Evolutionary conservation across 2,113 vertebrate species (phyloP).

Genomic region (Podarcis raffonei): DNA sequence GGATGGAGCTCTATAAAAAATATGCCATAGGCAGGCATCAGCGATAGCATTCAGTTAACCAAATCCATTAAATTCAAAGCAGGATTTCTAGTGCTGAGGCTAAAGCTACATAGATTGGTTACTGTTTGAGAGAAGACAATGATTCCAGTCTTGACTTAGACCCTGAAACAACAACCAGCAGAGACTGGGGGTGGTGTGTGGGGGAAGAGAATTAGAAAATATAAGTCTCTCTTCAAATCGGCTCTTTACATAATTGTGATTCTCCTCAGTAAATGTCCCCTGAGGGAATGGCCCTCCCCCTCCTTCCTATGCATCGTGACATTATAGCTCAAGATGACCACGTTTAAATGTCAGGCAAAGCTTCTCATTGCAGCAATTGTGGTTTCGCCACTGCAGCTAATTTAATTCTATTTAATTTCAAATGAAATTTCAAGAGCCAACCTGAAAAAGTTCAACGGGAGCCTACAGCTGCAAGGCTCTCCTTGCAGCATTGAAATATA

Average conservation of each 20-base stretch:
- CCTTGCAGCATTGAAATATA: slow-evolving; percentile 30
- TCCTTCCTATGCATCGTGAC: slow-evolving; percentile 47
- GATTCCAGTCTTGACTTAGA: neutral
- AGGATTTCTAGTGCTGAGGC: neutral
- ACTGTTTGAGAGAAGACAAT: too few species aligned
- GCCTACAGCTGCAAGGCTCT: neutral
- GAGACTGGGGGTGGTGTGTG: neutral
- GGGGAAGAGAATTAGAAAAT: neutral
- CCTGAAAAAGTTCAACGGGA: slow-evolving; percentile 36
- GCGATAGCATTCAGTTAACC: neutral
- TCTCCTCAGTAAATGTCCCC: neutral
- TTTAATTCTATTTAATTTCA: slow-evolving; percentile 77
- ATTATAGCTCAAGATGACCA: slow-evolving; percentile 46
- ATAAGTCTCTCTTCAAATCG: slow-evolving; percentile 35
- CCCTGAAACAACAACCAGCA: neutral
- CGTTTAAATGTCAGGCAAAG: slow-evolving; percentile 70
- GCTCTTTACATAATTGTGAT: slow-evolving; percentile 54
- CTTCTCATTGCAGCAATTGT: slow-evolving; percentile 65
- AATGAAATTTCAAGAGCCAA: slow-evolving; percentile 63
- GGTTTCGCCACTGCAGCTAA: slow-evolving; percentile 67
- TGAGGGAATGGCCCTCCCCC: slow-evolving; percentile 1
- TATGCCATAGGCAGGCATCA: neutral
- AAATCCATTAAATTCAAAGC: neutral
- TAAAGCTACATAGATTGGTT: neutral
- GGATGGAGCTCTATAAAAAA: neutral